Conservation (phyloP, 2,113 vertebrate genomes). For the Apteryx owenii region DNA sequence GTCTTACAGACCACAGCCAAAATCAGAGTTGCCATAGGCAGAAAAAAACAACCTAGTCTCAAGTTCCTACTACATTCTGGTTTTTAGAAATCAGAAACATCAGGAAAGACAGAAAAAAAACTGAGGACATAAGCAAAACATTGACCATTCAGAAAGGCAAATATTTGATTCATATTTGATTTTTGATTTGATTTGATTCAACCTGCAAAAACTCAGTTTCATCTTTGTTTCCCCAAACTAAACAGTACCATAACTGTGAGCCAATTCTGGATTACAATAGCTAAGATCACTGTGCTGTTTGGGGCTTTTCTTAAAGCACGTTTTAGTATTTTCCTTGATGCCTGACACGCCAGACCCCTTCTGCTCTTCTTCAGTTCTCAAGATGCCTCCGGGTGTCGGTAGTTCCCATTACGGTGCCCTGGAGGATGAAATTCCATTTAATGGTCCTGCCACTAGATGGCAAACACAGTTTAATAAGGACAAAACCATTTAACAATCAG, state of each 20-base stretch:
- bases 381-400: background rate
- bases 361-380: background rate
- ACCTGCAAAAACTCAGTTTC: background rate
- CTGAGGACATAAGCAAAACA: background rate
- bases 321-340: background rate
- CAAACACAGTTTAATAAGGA: constrained; percentile 66
- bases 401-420: background rate
- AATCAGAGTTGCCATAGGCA: background rate
- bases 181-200: background rate
- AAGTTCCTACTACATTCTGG: rapidly evolving
- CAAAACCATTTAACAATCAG: background rate
- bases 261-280: background rate
- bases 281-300: rapidly evolving
- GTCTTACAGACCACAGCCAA: background rate
- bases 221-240: background rate
- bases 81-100: background rate
- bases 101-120: background rate
- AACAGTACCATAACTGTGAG: rapidly evolving
- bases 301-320: background rate
- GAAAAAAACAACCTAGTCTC: background rate
- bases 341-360: background rate
- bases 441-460: constrained; percentile 76
- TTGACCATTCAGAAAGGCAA: background rate
- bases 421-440: background rate
- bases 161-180: too few relatives aligned